These are phyloP conservation scores for Trachemys scripta DNA, from an alignment of 2,113 vertebrate species.

Conservation along the genomic window DNA sequence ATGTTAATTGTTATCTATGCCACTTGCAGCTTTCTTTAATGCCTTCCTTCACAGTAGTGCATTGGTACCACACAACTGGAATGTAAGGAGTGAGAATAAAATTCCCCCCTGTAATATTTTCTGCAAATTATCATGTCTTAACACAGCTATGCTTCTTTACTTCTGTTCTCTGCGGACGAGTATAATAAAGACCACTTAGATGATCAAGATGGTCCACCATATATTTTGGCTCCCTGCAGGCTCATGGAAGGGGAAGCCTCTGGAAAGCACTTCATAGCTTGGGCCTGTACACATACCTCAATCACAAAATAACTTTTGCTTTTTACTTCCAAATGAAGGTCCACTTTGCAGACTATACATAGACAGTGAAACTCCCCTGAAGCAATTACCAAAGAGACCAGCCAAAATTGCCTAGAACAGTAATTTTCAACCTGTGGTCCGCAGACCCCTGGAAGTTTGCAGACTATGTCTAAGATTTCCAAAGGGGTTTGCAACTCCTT, in stretches of 20 bases:
- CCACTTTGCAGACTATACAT: background rate
- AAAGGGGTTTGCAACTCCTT: no score
- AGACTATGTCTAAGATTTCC: no score
- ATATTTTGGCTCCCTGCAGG: constrained; percentile 20
- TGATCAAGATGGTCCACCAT: constrained; percentile 8
- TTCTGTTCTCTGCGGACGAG: background rate
- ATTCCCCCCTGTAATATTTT: constrained; percentile 21
- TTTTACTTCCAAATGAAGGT: background rate
- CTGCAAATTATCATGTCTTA: constrained; percentile 23
- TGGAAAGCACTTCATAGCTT: constrained; percentile 29
- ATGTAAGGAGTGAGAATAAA: constrained; percentile 48
- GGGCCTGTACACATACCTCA: background rate
- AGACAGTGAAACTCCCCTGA: background rate
- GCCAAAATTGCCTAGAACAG: background rate
- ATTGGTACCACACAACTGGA: constrained; percentile 39
- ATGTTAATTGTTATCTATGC: constrained; percentile 46
- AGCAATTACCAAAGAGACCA: background rate
- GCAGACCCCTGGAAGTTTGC: no score
- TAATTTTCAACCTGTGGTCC: background rate
- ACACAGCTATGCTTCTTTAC: background rate
- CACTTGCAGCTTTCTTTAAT: constrained; percentile 51
- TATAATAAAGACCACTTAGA: constrained; percentile 19
- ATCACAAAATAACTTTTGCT: constrained; percentile 74
- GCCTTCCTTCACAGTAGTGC: constrained; percentile 21
- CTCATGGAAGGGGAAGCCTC: constrained; percentile 18